Percentiles rank a stretch among this genome's conserved stretches.
These are phyloP conservation scores for Crepidodera aurea DNA, from an alignment of 2,888 invertebrate genomes.

Conservation along the genomic window DNA sequence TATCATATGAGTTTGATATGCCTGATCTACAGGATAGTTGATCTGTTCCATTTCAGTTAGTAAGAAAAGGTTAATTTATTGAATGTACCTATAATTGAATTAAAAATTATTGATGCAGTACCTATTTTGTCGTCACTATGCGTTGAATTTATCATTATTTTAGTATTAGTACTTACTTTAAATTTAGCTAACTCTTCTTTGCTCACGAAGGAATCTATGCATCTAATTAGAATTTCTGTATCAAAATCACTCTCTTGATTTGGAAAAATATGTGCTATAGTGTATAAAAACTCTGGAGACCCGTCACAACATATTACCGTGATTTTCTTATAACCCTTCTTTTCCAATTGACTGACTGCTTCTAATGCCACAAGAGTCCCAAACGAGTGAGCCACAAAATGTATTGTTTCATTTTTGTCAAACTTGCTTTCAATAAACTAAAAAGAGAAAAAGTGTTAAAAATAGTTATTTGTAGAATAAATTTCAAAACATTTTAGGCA, in stretches of 20 bases:
- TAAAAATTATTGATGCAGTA: no score
- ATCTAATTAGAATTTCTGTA: slow-evolving; percentile 62
- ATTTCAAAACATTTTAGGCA: no score
- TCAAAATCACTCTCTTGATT: slow-evolving; percentile 65
- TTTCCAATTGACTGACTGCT: slow-evolving; percentile 76
- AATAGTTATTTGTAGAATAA: no score
- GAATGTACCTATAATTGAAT: no score
- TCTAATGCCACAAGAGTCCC: slow-evolving; percentile 82
- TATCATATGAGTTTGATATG: no score
- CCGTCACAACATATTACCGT: slow-evolving; percentile 80
- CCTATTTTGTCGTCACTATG: no score
- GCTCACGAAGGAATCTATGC: not conserved
- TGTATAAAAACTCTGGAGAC: slow-evolving; percentile 69
- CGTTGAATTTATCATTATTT: no score
- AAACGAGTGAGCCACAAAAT: slow-evolving; percentile 87
- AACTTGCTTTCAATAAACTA: slow-evolving; percentile 59
- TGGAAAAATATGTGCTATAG: not conserved
- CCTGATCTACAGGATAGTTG: no score
- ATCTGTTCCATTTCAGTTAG: no score
- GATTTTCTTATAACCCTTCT: slow-evolving; percentile 69
- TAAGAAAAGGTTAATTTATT: no score
- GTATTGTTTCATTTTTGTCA: slow-evolving; percentile 68
- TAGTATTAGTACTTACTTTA: no score
- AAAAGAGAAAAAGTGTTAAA: not conserved
- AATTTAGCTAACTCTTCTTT: no score